phyloP scores from a whole-genome alignment of 2,797 vertebrate species.

The Etheostoma nigrum region DNA sequence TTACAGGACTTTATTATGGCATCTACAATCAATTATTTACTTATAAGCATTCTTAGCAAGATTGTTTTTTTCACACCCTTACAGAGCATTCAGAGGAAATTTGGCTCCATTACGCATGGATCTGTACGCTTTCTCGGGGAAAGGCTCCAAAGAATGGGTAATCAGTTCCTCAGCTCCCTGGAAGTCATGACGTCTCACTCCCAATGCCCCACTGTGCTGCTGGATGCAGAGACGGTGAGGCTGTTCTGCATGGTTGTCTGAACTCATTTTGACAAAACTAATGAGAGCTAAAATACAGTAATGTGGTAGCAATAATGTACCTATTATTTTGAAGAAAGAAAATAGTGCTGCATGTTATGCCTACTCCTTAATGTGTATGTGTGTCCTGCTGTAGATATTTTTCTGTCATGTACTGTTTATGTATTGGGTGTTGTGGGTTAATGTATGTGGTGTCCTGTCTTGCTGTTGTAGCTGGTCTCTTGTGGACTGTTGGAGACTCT shows the following conservation, averaged over 20 bases:
- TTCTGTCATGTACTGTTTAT: slow-evolving; percentile 34
- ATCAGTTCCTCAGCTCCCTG: slow-evolving; percentile 95
- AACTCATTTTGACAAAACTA: background rate
- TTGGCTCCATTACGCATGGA: slow-evolving; percentile 92
- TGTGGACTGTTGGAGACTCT: slow-evolving; percentile 96
- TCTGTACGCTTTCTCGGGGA: slow-evolving; percentile 93
- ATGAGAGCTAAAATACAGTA: background rate
- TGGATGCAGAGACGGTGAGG: slow-evolving; percentile 98
- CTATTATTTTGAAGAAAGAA: background rate
- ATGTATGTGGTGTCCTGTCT: slow-evolving; percentile 60
- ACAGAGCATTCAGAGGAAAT: slow-evolving; percentile 94
- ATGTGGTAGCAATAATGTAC: background rate
- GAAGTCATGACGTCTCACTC: slow-evolving; percentile 95
- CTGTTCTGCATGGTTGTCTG: background rate
- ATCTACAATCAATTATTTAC: slow-evolving; percentile 2
- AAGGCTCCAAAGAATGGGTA: slow-evolving; percentile 92
- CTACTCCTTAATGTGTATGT: slow-evolving; percentile 2
- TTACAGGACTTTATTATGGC: background rate
- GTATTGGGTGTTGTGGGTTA: slow-evolving; percentile 41
- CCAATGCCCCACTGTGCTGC: slow-evolving; percentile 95
- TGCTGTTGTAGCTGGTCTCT: slow-evolving; percentile 89
- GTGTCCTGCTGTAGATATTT: slow-evolving; percentile 40
- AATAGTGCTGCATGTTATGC: slow-evolving; percentile 11
- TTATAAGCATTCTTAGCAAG: accelerated
- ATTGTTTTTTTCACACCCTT: background rate